These are phyloP conservation scores for Leptosomus discolor DNA, from an alignment of 2,113 vertebrate species.

Conservation along the genomic window DNA sequence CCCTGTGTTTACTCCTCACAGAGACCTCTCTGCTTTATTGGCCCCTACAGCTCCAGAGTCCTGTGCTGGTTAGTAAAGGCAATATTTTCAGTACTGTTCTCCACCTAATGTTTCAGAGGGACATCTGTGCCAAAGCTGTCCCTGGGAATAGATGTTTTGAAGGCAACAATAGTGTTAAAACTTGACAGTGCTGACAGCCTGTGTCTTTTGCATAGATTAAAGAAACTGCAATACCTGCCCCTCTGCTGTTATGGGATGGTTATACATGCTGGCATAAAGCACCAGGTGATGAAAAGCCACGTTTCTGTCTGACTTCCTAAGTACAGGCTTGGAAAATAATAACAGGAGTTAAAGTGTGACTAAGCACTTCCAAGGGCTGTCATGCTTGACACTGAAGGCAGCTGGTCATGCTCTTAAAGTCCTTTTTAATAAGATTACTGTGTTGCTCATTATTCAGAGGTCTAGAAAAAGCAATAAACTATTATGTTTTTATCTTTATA, in stretches of 20 bases:
- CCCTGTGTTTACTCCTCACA: background rate
- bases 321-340: slow-evolving; percentile 33
- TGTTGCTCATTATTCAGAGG: slow-evolving; percentile 35
- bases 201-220: background rate
- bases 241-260: background rate
- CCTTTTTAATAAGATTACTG: slow-evolving; percentile 40
- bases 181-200: background rate
- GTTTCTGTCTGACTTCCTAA: slow-evolving; percentile 16
- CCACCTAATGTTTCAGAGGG: background rate
- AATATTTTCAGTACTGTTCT: background rate
- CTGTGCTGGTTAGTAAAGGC: background rate
- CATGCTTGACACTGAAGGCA: slow-evolving; percentile 13
- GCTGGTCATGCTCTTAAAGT: slow-evolving; percentile 37
- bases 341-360: slow-evolving; percentile 37
- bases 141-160: background rate
- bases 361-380: slow-evolving; percentile 36
- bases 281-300: background rate
- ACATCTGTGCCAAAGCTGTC: background rate
- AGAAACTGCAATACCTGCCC: background rate
- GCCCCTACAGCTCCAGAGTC: background rate
- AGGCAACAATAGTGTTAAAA: background rate
- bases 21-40: background rate
- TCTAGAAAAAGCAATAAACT: background rate
- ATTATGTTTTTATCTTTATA: background rate
- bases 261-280: background rate